These are phyloP conservation scores for Hyperopisus bebe DNA, from an alignment of 2,113 vertebrate genomes.

Conservation along the genomic window DNA sequence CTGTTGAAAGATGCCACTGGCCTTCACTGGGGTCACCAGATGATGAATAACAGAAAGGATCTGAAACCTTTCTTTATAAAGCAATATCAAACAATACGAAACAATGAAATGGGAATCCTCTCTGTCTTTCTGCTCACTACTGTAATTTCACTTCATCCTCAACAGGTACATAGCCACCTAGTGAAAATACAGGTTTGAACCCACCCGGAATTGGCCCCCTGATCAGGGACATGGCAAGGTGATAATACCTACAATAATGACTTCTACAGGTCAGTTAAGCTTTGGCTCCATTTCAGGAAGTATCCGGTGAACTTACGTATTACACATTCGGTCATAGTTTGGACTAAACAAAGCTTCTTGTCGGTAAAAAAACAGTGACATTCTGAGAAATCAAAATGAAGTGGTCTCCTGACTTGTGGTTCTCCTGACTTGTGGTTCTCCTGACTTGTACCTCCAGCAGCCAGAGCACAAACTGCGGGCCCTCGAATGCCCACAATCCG, in stretches of 20 bases:
- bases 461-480: background rate
- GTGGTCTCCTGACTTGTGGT: background rate
- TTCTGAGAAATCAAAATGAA: background rate
- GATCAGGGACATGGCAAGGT: too few species aligned
- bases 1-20: too few species aligned
- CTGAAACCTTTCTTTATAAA: background rate
- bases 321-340: background rate
- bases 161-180: background rate
- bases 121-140: too few species aligned
- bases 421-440: too few species aligned
- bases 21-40: background rate
- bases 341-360: background rate
- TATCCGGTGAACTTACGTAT: background rate
- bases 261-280: background rate
- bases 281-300: background rate
- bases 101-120: background rate
- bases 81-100: background rate
- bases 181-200: background rate
- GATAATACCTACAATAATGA: too few species aligned
- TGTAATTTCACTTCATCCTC: background rate
- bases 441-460: background rate
- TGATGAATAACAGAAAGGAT: background rate
- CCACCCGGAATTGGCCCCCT: too few species aligned
- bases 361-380: background rate
- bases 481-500: background rate